Conservation (phyloP, 2,113 vertebrate genomes). For the Colistium nudipinnis region DNA sequence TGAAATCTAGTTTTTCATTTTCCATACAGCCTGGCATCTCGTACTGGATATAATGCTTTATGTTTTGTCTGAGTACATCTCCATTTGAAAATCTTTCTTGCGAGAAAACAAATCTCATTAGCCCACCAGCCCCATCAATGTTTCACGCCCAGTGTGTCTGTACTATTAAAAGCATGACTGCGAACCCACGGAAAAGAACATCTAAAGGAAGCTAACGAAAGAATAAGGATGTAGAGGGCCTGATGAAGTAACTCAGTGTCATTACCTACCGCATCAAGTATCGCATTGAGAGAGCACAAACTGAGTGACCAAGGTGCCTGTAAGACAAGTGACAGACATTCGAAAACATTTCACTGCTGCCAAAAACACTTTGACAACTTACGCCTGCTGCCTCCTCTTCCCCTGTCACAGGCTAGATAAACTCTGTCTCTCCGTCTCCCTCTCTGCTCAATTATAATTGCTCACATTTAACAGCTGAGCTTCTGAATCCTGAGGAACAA, state of each 20-base stretch:
- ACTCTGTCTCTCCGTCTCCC: slow-evolving; percentile 38
- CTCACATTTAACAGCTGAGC: slow-evolving; percentile 77
- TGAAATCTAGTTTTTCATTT: neutral
- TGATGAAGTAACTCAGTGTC: neutral
- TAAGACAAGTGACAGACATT: slow-evolving; percentile 44
- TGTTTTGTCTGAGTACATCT: slow-evolving; percentile 7
- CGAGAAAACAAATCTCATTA: slow-evolving; percentile 27
- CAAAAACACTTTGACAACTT: slow-evolving; percentile 69
- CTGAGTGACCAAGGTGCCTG: slow-evolving; percentile 41
- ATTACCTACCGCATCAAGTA: slow-evolving; percentile 10
- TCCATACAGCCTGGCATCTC: neutral
- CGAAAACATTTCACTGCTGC: slow-evolving; percentile 69
- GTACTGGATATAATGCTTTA: neutral
- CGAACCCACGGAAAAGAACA: neutral
- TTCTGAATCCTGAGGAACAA: slow-evolving; percentile 61
- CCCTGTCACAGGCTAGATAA: slow-evolving; percentile 54
- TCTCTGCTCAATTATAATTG: slow-evolving; percentile 73
- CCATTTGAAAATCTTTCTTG: slow-evolving; percentile 13
- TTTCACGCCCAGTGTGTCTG: neutral
- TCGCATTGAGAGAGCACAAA: slow-evolving; percentile 28
- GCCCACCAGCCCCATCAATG: slow-evolving; percentile 5
- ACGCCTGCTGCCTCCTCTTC: slow-evolving; percentile 40
- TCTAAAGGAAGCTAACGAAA: neutral
- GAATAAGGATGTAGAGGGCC: slow-evolving; percentile 6
- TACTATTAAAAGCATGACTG: slow-evolving; percentile 1